Evolutionary conservation across 2,888 invertebrate genomes (phyloP).

Genomic region (Herminia tarsipennalis): DNA sequence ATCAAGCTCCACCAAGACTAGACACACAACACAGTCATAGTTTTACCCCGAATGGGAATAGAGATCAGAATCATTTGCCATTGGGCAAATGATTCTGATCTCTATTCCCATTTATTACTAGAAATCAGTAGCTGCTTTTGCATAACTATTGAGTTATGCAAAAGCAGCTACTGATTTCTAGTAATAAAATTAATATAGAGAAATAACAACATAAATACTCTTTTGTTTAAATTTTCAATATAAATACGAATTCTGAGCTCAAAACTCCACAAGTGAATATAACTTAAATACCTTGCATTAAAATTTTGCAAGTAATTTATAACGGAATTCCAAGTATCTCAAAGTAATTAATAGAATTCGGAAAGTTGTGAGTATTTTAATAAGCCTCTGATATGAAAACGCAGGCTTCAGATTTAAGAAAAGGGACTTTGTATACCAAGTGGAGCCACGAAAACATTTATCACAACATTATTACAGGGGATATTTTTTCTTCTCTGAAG

Average conservation of each 20-base stretch:
- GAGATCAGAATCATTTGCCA: too few species aligned
- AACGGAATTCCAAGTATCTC: constrained; percentile 40
- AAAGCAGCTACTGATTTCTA: too few species aligned
- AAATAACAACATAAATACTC: constrained; percentile 11
- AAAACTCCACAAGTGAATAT: constrained; percentile 22
- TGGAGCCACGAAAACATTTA: constrained; percentile 14
- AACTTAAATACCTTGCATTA: constrained; percentile 35
- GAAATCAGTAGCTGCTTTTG: too few species aligned
- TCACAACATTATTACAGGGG: too few species aligned
- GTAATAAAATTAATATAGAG: constrained; percentile 1
- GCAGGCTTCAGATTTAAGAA: constrained; percentile 42
- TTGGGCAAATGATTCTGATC: too few species aligned
- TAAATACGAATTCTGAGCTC: constrained; percentile 26
- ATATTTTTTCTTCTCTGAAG: too few species aligned
- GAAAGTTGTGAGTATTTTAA: constrained; percentile 65
- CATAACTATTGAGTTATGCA: too few species aligned
- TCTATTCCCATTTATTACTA: too few species aligned
- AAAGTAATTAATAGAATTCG: constrained; percentile 58
- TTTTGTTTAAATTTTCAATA: constrained; percentile 25
- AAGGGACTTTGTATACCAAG: constrained; percentile 1
- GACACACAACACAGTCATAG: too few species aligned
- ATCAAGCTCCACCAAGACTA: too few species aligned
- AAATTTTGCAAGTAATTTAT: constrained; percentile 34
- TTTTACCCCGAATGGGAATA: too few species aligned
- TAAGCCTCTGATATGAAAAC: constrained; percentile 68